Percentiles rank a stretch among this genome's conserved stretches.
phyloP scores from a whole-genome alignment of 2,888 invertebrate genomes.

The Brenthis daphne region DNA sequence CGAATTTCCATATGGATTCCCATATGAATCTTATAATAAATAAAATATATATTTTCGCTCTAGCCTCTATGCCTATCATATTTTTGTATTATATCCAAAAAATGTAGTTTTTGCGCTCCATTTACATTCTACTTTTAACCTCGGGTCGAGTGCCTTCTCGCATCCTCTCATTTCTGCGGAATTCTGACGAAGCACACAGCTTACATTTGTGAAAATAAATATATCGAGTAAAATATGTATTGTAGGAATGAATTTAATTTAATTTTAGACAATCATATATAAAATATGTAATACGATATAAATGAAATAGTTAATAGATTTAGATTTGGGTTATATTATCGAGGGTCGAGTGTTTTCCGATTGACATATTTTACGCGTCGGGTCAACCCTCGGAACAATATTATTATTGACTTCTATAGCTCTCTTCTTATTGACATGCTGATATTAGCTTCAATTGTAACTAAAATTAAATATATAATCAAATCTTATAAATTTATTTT shows the following conservation, averaged over 20 bases:
- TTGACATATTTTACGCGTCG: conserved; percentile 21
- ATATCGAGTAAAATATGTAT: not conserved
- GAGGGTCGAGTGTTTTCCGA: conserved; percentile 20
- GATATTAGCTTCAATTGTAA: too few relatives aligned
- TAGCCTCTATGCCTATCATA: conserved; percentile 7
- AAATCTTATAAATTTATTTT: too few relatives aligned
- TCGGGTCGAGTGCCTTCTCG: conserved; percentile 62
- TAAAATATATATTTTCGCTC: not conserved
- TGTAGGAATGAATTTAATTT: too few relatives aligned
- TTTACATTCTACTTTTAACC: conserved; percentile 54
- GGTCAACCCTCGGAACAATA: conserved; percentile 16
- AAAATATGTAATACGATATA: not conserved
- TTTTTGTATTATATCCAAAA: conserved; percentile 30
- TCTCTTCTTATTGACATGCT: not conserved
- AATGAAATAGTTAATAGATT: conserved; percentile 9
- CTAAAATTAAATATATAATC: too few relatives aligned
- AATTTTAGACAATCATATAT: not conserved
- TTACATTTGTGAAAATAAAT: conserved; percentile 36
- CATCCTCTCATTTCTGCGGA: conserved; percentile 77
- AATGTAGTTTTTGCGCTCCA: conserved; percentile 33
- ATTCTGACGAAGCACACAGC: conserved; percentile 59
- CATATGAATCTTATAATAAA: too few relatives aligned
- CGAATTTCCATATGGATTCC: too few relatives aligned
- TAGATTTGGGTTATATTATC: conserved; percentile 6
- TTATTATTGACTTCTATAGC: conserved; percentile 5